These are phyloP conservation scores for Desmodus rotundus DNA, from an alignment of 2,113 vertebrate species.

Conservation along the genomic window DNA sequence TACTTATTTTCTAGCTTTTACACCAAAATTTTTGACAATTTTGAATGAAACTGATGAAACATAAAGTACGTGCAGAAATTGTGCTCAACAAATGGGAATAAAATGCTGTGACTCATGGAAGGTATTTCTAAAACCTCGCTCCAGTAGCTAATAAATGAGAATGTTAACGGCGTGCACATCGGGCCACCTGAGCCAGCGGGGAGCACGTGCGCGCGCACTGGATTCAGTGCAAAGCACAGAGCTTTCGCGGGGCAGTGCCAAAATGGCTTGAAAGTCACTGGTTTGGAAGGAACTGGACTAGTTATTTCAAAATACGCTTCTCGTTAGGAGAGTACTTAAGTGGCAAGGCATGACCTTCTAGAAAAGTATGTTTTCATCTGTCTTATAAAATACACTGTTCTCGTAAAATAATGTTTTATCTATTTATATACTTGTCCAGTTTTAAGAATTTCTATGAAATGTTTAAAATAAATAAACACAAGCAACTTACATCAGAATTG, in stretches of 20 bases:
- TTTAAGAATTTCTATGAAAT: background rate
- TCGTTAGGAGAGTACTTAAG: background rate
- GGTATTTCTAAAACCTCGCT: background rate
- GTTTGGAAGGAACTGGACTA: background rate
- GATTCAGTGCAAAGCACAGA: background rate
- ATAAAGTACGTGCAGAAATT: background rate
- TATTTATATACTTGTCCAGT: background rate
- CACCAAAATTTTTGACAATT: background rate
- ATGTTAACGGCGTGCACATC: background rate
- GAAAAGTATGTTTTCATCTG: background rate
- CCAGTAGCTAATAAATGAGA: background rate
- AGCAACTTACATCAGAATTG: background rate
- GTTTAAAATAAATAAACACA: background rate
- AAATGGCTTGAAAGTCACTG: background rate
- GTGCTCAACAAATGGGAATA: background rate
- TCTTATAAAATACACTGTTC: background rate
- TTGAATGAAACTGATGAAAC: background rate
- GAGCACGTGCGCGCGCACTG: too few species aligned
- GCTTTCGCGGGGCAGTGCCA: background rate
- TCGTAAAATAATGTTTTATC: background rate
- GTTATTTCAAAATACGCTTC: background rate
- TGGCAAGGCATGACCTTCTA: background rate
- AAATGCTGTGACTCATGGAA: background rate
- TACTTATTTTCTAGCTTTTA: constrained; percentile 5
- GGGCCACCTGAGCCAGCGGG: background rate